These are phyloP conservation scores for Kryptolebias ocellatus DNA, from an alignment of 2,797 vertebrate species.

Conservation along the genomic window DNA sequence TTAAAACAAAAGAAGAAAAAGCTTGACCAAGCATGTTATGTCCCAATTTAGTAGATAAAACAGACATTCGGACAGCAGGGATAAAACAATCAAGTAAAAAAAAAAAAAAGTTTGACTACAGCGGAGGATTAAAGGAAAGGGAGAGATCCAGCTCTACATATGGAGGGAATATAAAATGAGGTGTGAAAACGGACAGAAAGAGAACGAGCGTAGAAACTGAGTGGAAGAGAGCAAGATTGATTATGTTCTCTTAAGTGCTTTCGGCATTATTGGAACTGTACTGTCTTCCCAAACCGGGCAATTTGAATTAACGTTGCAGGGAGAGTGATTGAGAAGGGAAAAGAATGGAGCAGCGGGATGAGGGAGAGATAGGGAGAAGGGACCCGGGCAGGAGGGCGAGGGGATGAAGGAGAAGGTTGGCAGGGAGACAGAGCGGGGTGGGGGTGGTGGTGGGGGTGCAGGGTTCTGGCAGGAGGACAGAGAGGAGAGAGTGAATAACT, in stretches of 20 bases:
- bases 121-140: conserved; percentile 37
- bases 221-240: conserved; percentile 73
- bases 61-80: too few relatives aligned
- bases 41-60: too few relatives aligned
- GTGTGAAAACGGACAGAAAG: conserved; percentile 56
- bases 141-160: conserved; percentile 54
- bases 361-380: conserved; percentile 36
- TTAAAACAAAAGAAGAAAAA: conserved; percentile 9
- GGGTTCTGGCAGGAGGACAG: conserved; percentile 66
- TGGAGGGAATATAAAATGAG: conserved; percentile 63
- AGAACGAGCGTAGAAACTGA: conserved; percentile 34
- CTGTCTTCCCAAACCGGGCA: conserved; percentile 73
- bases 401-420: conserved; percentile 49
- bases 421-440: conserved; percentile 53
- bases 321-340: conserved; percentile 65
- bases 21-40: neutral
- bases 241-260: conserved; percentile 81
- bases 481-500: conserved; percentile 66
- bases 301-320: conserved; percentile 78
- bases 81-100: conserved; percentile 5
- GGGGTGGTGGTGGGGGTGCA: conserved; percentile 28
- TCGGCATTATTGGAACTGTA: conserved; percentile 77
- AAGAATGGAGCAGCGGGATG: conserved; percentile 34
- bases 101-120: conserved; percentile 50
- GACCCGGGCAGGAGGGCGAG: conserved; percentile 26